Evolutionary conservation across 2,113 vertebrate genomes (phyloP).

Genomic region (Sterrhoptilus dennistouni): DNA sequence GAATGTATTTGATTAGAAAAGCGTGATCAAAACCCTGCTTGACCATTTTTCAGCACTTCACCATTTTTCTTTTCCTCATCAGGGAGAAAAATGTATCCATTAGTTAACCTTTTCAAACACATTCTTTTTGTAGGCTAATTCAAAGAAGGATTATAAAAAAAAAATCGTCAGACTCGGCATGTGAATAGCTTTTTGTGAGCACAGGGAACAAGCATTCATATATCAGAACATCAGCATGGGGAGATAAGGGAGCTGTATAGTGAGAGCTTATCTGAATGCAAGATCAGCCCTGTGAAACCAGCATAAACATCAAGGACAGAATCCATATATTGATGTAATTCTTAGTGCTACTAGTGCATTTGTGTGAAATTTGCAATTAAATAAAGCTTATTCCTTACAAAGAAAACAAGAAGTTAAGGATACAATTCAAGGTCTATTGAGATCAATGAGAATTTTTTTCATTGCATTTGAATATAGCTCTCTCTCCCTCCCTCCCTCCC

Average conservation of each 20-base stretch:
- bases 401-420: conserved; percentile 54
- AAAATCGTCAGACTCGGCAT: not conserved
- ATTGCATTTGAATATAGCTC: not conserved
- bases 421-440: conserved; percentile 27
- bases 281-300: conserved; percentile 49
- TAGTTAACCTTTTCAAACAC: conserved; percentile 63
- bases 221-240: conserved; percentile 54
- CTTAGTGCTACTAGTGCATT: conserved; percentile 11
- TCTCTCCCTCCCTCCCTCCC: not conserved
- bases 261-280: conserved; percentile 47
- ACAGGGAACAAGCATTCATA: conserved; percentile 2
- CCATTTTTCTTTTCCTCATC: conserved; percentile 47
- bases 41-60: conserved; percentile 52
- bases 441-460: not conserved
- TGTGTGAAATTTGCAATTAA: conserved; percentile 56
- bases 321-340: conserved; percentile 62
- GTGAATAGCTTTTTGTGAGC: conserved; percentile 52
- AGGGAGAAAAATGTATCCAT: conserved; percentile 48
- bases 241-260: conserved; percentile 50
- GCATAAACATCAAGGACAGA: conserved; percentile 52
- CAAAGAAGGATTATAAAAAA: conserved; percentile 50
- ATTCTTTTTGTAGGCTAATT: conserved; percentile 51
- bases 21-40: conserved; percentile 50
- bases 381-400: conserved; percentile 53
- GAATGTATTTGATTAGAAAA: conserved; percentile 34